A percentile compares a stretch with the other conserved stretches of the same genome.
Evolutionary conservation across 2,888 invertebrate species (phyloP).

Genomic region (Physocephala rufipes): DNA sequence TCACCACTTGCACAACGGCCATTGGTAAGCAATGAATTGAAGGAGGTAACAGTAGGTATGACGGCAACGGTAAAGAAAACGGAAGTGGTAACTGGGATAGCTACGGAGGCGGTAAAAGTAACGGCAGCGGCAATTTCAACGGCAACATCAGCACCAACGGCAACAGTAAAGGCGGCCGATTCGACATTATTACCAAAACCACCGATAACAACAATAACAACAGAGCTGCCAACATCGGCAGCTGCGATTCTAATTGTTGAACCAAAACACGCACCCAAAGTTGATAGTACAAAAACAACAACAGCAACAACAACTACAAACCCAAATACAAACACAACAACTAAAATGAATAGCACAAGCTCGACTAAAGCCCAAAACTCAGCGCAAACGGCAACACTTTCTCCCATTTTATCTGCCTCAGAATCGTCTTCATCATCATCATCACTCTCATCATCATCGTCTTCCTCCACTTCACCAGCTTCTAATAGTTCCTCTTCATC

Average conservation of each 20-base stretch:
- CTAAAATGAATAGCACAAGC: not conserved
- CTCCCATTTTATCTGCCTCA: slow-evolving; percentile 39
- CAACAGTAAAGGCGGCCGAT: no score
- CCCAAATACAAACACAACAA: slow-evolving; percentile 19
- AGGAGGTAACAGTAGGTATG: slow-evolving; percentile 28
- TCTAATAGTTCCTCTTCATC: slow-evolving; percentile 47
- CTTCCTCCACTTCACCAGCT: slow-evolving; percentile 49
- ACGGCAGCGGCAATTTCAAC: slow-evolving; percentile 7
- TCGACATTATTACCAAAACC: not conserved
- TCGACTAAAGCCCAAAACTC: slow-evolving; percentile 21
- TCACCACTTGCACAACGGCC: slow-evolving; percentile 23
- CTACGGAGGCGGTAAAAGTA: not conserved
- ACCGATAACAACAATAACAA: not conserved
- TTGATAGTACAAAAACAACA: slow-evolving; percentile 30
- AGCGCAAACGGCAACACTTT: slow-evolving; percentile 27
- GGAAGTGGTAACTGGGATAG: slow-evolving; percentile 43
- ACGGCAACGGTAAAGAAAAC: slow-evolving; percentile 43
- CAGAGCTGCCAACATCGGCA: not conserved
- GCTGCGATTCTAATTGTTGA: slow-evolving; percentile 2
- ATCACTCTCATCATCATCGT: slow-evolving; percentile 43
- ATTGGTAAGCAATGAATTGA: no score
- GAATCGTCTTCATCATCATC: slow-evolving; percentile 44
- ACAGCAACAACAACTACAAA: slow-evolving; percentile 21
- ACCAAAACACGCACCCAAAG: slow-evolving; percentile 31
- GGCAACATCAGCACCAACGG: not conserved